Percentiles rank a stretch among this genome's conserved stretches.
phyloP scores from a whole-genome alignment of 2,113 vertebrate genomes.

The Plotosus lineatus region DNA sequence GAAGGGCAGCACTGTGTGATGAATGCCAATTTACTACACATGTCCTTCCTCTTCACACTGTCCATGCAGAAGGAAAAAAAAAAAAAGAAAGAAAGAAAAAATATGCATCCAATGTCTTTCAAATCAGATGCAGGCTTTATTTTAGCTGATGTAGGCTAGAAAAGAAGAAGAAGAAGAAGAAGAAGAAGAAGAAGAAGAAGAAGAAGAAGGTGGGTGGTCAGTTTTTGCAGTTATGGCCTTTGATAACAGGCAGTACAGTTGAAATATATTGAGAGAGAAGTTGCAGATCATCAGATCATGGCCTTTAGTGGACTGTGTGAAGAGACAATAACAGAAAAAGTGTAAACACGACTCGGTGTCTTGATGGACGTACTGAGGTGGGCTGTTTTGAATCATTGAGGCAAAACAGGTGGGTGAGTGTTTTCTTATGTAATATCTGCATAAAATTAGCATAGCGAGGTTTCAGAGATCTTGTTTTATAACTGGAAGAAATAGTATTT shows the following conservation, averaged over 20 bases:
- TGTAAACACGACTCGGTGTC: conserved; percentile 22
- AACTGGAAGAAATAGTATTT: conserved; percentile 50
- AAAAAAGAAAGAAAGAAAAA: not conserved
- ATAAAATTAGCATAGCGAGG: conserved; percentile 58
- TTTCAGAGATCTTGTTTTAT: conserved; percentile 59
- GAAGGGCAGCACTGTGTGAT: conserved; percentile 46
- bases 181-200: too few relatives aligned
- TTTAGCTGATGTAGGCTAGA: not conserved
- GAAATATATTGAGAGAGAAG: conserved; percentile 11
- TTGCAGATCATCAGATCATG: not conserved
- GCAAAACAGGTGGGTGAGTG: conserved; percentile 44
- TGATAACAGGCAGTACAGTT: not conserved
- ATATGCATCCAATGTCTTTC: not conserved
- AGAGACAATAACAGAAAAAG: conserved; percentile 4
- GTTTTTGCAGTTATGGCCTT: not conserved
- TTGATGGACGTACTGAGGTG: conserved; percentile 6
- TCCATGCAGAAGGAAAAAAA: not conserved
- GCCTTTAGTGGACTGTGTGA: not conserved
- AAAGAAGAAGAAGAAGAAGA: not conserved
- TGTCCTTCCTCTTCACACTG: conserved; percentile 25
- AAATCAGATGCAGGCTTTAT: not conserved
- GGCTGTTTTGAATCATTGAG: conserved; percentile 33
- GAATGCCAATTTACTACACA: conserved; percentile 47
- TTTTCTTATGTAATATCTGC: conserved; percentile 45
- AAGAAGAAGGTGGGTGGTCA: not conserved